phyloP scores from a whole-genome alignment of 2,888 invertebrate genomes.

The Leuctra nigra region DNA sequence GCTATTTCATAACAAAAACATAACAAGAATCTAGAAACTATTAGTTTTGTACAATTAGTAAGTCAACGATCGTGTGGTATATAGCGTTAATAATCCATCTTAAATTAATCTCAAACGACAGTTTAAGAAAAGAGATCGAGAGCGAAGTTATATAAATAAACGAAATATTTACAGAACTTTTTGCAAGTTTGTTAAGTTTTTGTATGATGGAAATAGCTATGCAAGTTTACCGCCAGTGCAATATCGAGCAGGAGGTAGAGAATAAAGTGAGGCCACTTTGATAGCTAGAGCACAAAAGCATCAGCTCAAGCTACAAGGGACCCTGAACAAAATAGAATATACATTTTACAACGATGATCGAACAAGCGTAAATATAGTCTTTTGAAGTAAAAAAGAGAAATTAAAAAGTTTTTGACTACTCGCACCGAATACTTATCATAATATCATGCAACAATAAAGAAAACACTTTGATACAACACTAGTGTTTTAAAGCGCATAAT shows the following conservation, averaged over 20 bases:
- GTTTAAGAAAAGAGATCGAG: too few species aligned
- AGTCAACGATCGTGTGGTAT: too few species aligned
- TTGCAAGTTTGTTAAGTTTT: too few species aligned
- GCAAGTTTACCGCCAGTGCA: not conserved
- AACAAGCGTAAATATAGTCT: not conserved
- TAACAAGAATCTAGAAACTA: too few species aligned
- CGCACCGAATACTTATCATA: not conserved
- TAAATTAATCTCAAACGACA: too few species aligned
- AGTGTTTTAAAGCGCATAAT: constrained; percentile 14
- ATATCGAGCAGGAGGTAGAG: not conserved
- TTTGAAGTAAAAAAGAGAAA: constrained; percentile 16
- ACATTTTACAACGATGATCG: not conserved
- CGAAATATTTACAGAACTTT: not conserved
- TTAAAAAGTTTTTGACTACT: not conserved
- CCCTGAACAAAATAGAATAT: not conserved
- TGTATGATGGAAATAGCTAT: not conserved
- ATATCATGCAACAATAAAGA: not conserved
- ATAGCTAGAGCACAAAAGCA: not conserved
- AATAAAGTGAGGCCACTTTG: constrained; percentile 7
- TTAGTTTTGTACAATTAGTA: constrained; percentile 2
- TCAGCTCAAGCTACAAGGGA: constrained; percentile 11
- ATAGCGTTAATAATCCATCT: too few species aligned
- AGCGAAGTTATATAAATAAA: not conserved
- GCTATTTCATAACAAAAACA: too few species aligned
- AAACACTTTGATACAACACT: not conserved